Percentiles rank a stretch among this genome's conserved stretches.
Conservation (phyloP, 2,888 invertebrate species). For the Drosophila suboccidentalis region DNA sequence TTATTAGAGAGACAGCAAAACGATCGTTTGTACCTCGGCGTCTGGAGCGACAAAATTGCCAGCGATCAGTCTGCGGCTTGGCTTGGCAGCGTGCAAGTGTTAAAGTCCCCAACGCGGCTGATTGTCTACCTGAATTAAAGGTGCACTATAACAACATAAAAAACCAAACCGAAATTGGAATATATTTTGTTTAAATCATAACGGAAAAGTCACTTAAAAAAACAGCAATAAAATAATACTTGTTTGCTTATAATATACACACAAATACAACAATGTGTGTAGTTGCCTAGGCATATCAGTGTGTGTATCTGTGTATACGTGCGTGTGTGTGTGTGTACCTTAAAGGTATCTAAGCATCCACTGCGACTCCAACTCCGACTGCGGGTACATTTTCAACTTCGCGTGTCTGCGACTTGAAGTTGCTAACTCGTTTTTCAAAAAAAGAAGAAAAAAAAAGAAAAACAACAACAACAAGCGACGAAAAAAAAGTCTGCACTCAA, state of each 20-base stretch:
- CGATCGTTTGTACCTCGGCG: conserved; percentile 41
- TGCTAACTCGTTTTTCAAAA: conserved; percentile 79
- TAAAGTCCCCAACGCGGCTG: conserved; percentile 10
- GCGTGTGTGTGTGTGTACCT: conserved; percentile 66
- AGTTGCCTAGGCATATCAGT: background rate
- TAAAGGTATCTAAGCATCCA: conserved; percentile 78
- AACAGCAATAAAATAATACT: conserved; percentile 16
- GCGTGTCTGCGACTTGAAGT: conserved; percentile 59
- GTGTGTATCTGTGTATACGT: conserved; percentile 18
- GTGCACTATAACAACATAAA: conserved; percentile 24
- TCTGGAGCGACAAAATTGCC: conserved; percentile 18
- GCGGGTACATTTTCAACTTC: conserved; percentile 53
- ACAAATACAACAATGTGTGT: background rate
- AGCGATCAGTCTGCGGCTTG: conserved; percentile 66
- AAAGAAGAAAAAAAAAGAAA: conserved; percentile 39
- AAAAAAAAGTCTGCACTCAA: conserved; percentile 62
- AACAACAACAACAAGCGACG: conserved; percentile 36
- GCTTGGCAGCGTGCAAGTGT: conserved; percentile 53
- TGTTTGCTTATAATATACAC: conserved; percentile 17
- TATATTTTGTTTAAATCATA: conserved; percentile 33
- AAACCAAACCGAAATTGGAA: conserved; percentile 29
- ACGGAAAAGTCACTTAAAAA: conserved; percentile 19
- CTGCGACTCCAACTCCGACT: conserved; percentile 29
- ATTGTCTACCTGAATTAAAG: conserved; percentile 2
- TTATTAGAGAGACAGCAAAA: conserved; percentile 31